Percentiles rank a stretch among this genome's conserved stretches.
These are phyloP conservation scores for Sympetrum striolatum DNA, from an alignment of 2,888 invertebrate genomes.

Conservation along the genomic window DNA sequence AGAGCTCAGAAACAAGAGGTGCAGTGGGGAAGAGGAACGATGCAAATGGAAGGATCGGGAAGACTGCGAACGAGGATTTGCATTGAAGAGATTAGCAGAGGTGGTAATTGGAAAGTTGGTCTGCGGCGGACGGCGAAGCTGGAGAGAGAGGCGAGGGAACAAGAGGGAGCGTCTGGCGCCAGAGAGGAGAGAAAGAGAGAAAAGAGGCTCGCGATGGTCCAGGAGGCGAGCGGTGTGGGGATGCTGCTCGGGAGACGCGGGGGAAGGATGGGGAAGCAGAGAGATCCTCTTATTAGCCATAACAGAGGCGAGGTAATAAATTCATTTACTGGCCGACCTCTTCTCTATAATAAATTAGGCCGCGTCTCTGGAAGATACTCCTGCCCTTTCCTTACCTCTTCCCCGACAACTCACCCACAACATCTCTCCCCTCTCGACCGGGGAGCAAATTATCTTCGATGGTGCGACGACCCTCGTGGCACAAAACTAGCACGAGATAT, in stretches of 20 bases:
- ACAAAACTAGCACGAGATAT: neutral
- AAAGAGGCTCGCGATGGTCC: neutral
- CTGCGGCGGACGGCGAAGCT: neutral
- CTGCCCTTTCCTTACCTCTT: neutral
- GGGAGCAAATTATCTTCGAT: neutral
- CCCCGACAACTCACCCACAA: neutral
- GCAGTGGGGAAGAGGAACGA: neutral
- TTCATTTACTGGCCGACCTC: slow-evolving; percentile 16
- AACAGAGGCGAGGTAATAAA: slow-evolving; percentile 39
- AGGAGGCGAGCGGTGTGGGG: neutral
- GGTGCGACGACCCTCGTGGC: neutral
- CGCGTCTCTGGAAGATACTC: slow-evolving; percentile 1
- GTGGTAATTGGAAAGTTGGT: neutral
- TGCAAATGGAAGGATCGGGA: neutral
- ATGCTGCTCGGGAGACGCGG: neutral
- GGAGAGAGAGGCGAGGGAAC: neutral
- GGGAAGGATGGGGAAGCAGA: neutral
- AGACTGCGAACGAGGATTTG: slow-evolving; percentile 30
- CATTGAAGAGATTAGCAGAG: slow-evolving; percentile 33
- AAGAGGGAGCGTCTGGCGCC: neutral
- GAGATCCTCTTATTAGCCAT: slow-evolving; percentile 41
- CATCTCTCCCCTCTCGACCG: neutral
- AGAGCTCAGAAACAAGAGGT: neutral
- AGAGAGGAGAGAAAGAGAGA: neutral
- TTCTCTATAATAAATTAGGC: slow-evolving; percentile 30